Evolutionary conservation across 2,888 invertebrate genomes (phyloP), one percentile per base, ranked within the genome.

Genomic region (Platynereis dumerilii): DNA sequence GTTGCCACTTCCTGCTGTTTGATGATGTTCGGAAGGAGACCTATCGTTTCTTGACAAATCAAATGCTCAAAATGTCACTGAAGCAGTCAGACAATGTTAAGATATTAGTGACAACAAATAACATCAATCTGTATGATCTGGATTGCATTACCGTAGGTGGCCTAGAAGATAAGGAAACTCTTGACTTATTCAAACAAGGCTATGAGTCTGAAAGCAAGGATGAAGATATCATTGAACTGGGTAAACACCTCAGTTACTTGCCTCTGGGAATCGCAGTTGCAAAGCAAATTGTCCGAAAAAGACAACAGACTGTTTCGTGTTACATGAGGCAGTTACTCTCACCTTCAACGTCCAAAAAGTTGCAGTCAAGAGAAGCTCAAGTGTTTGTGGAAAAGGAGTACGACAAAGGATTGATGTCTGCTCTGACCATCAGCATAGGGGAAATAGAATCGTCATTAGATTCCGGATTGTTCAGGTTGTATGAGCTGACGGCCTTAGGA

Each of bases 401-500:
- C 17, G 48, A 48, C 22, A 48, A n/a, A n/a, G 48, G 48, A 10
- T n/a, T 48, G 7, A 48, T 48, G 20, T 20, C 20, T 48, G 48
- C 48, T n/a, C 22, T 48, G n/a, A 5, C n/a, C 7, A 12, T 48
- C 7, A 48, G 48, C 48, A 48, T 48, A 12, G 48, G 17, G 5
- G 48, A 48, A 22, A 22, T 48, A 3, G 22, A 3, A 22, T 48
- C 22, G 17, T n/a, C 7, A 10, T 5, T 48, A 5, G 17, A n/a
- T n/a, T 7, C n/a, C 20, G 7, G 17, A 5, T 5, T 22, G 20
- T 48, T 48, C n/a, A n/a, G 48, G 3, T 7, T 22, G 3, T 48
- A 48, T 48, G 48, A 48, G n/a, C 48, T 48, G n/a, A 48, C 48
- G 3, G n/a, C 48, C 48, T 48, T 20, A n/a, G n/a, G n/a, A 22